phyloP scores from a whole-genome alignment of 1,140 invertebrate genomes.

The Neomicropteryx cornuta region DNA sequence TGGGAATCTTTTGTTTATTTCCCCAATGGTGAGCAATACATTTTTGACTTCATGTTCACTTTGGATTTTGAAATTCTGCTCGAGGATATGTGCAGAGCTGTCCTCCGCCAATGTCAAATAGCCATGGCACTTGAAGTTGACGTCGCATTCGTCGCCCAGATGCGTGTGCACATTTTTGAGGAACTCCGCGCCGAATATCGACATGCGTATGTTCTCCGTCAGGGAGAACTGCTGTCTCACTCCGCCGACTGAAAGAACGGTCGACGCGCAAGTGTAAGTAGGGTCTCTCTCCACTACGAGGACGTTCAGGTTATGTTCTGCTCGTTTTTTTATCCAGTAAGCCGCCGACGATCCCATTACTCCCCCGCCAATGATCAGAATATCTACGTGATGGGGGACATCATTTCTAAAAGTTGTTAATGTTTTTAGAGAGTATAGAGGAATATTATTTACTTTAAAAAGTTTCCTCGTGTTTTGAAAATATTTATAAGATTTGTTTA shows the following conservation, averaged over 20 bases:
- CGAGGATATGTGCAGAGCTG: constrained; percentile 51
- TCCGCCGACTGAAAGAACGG: constrained; percentile 73
- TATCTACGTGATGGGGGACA: constrained; percentile 64
- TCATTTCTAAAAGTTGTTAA: too few relatives aligned
- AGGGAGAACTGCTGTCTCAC: constrained; percentile 85
- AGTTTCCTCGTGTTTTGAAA: constrained; percentile 18
- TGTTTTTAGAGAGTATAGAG: too few relatives aligned
- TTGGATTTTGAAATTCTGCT: constrained; percentile 62
- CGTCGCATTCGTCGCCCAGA: constrained; percentile 59
- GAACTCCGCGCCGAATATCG: constrained; percentile 80
- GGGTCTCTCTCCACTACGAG: constrained; percentile 78
- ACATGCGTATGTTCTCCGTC: constrained; percentile 84
- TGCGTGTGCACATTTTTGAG: constrained; percentile 60
- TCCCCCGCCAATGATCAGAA: constrained; percentile 82
- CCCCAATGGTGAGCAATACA: constrained; percentile 47
- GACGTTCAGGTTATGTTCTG: constrained; percentile 47
- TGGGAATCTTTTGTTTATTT: constrained; percentile 66
- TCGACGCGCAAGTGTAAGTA: constrained; percentile 60
- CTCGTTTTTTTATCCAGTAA: constrained; percentile 70
- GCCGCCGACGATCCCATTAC: constrained; percentile 80
- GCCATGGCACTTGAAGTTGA: constrained; percentile 73
- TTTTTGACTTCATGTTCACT: constrained; percentile 68
- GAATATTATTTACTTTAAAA: constrained; percentile 11
- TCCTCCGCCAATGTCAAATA: constrained; percentile 72
- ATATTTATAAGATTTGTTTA: too few relatives aligned